A percentile compares a stretch with the other conserved stretches of the same genome.
phyloP scores from a whole-genome alignment of 1,140 invertebrate species.

The Zaprionus taronus region DNA sequence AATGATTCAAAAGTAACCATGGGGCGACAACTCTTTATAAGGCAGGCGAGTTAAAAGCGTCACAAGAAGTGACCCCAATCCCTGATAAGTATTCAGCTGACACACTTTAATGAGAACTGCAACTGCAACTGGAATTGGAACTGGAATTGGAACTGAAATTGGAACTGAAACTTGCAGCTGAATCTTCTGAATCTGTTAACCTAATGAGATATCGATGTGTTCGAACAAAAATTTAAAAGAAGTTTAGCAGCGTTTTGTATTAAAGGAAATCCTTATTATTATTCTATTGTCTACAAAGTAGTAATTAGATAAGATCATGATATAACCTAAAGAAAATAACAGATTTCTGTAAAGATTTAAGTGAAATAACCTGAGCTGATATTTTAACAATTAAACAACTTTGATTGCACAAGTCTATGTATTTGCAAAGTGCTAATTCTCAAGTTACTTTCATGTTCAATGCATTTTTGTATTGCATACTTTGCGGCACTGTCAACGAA shows the following conservation, averaged over 20 bases:
- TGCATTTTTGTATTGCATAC: too few relatives aligned
- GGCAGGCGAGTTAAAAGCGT: background rate
- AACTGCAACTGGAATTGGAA: too few relatives aligned
- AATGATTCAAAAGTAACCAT: background rate
- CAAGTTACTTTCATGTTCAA: accelerated
- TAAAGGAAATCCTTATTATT: background rate
- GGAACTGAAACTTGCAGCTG: background rate
- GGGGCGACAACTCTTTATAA: background rate
- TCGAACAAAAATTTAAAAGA: background rate
- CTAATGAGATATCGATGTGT: background rate
- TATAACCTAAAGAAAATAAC: background rate
- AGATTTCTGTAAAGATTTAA: too few relatives aligned
- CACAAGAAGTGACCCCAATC: slow-evolving; percentile 6
- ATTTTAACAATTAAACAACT: too few relatives aligned
- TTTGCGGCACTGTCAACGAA: too few relatives aligned
- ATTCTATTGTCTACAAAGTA: background rate
- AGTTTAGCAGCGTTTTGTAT: background rate
- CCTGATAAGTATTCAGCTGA: background rate
- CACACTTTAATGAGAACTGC: background rate
- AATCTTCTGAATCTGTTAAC: background rate
- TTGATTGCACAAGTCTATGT: too few relatives aligned
- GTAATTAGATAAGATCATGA: background rate
- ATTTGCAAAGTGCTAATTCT: too few relatives aligned
- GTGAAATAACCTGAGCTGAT: too few relatives aligned
- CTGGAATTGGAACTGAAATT: background rate